These are phyloP conservation scores for Venustaconcha ellipsiformis DNA, from an alignment of 1,140 invertebrate species.

Conservation along the genomic window DNA sequence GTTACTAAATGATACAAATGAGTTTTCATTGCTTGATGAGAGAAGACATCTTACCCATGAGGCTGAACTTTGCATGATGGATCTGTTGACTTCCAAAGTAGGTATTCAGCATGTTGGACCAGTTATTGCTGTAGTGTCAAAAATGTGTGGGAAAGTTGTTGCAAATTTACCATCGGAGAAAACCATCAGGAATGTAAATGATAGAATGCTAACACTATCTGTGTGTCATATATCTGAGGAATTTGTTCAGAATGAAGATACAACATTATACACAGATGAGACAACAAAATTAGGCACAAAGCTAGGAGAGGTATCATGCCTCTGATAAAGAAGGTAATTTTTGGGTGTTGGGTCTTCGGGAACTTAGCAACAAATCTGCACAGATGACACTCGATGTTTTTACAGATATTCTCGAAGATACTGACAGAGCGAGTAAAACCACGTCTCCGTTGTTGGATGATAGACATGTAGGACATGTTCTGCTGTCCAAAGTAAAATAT, in stretches of 20 bases:
- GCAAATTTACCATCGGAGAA: too few species aligned
- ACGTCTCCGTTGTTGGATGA: neutral
- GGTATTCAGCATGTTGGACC: too few species aligned
- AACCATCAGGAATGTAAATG: too few species aligned
- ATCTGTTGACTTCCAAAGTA: too few species aligned
- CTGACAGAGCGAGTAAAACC: neutral
- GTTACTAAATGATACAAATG: too few species aligned
- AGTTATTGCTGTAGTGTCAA: too few species aligned
- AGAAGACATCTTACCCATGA: too few species aligned
- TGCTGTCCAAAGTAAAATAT: conserved; percentile 8
- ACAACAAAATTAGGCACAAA: conserved; percentile 1
- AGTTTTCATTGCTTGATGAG: too few species aligned
- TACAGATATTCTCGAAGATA: neutral
- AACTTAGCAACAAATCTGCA: conserved; percentile 1
- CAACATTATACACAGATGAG: conserved; percentile 1
- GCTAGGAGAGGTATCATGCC: neutral
- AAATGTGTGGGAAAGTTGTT: too few species aligned
- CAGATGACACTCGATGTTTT: conserved; percentile 7
- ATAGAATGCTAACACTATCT: too few species aligned
- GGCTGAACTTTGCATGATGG: too few species aligned
- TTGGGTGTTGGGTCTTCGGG: neutral
- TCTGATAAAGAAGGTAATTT: neutral
- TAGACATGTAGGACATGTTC: neutral
- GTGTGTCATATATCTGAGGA: neutral
- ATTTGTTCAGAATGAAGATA: conserved; percentile 7